Evolutionary conservation across 2,113 vertebrate genomes (phyloP).

Genomic region (Haemorhous mexicanus): DNA sequence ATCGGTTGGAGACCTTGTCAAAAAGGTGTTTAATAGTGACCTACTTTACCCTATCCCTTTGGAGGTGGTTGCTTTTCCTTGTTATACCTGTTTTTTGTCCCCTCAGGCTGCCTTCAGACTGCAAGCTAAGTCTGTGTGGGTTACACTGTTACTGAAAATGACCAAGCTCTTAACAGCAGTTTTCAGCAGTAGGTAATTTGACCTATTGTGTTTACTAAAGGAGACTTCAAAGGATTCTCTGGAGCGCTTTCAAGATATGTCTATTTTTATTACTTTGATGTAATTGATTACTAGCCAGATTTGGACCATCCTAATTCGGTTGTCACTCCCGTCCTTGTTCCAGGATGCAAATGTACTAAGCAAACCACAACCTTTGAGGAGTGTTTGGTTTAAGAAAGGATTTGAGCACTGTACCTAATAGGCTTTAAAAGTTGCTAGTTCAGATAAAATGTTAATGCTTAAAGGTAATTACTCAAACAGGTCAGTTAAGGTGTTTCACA

Average conservation of each 20-base stretch:
- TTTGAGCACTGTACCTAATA: neutral
- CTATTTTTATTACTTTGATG: slow-evolving; percentile 1
- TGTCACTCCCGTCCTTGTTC: neutral
- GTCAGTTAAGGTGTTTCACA: neutral
- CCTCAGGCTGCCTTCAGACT: neutral
- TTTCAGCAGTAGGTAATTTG: neutral
- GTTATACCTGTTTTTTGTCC: slow-evolving; percentile 2
- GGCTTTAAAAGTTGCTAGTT: neutral
- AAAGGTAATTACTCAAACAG: neutral
- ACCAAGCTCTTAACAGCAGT: neutral
- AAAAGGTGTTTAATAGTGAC: neutral
- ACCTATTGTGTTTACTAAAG: slow-evolving; percentile 8
- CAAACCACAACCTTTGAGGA: neutral
- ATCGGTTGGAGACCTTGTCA: neutral
- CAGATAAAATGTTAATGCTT: neutral
- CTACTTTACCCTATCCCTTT: slow-evolving; percentile 1
- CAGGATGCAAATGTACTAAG: neutral
- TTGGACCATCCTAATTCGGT: neutral
- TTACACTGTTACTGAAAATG: neutral
- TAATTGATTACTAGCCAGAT: slow-evolving; percentile 14
- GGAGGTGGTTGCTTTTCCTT: neutral
- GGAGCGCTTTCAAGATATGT: neutral
- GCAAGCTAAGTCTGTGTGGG: neutral
- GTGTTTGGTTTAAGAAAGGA: neutral
- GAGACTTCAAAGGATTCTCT: neutral